These are phyloP conservation scores for Potorous gilbertii DNA, from an alignment of 2,797 vertebrate genomes.

Conservation along the genomic window DNA sequence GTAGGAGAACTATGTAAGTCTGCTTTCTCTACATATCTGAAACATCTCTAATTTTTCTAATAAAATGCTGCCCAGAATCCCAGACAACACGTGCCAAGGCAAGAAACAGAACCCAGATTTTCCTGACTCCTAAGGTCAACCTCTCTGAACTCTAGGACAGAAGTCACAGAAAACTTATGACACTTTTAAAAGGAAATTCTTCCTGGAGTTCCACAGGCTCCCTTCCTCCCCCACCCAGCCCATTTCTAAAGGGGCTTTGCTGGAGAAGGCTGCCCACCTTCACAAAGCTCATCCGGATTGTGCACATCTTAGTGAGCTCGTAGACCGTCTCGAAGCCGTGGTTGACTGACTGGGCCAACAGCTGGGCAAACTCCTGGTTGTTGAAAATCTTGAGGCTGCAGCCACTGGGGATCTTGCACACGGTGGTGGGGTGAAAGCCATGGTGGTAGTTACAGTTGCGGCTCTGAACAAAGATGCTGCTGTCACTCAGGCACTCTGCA, in stretches of 20 bases:
- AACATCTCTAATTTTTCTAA: not conserved
- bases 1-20: not conserved
- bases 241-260: not conserved
- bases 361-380: slow-evolving; percentile 97
- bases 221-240: not conserved
- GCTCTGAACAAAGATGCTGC: slow-evolving; percentile 98
- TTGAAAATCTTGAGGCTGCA: slow-evolving; percentile 98
- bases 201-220: not conserved
- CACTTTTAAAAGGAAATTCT: not conserved
- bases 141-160: not conserved
- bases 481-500: slow-evolving; percentile 96
- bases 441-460: slow-evolving; percentile 99
- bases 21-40: not conserved
- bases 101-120: not conserved
- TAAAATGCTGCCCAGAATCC: not conserved
- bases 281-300: slow-evolving; percentile 98
- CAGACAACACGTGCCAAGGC: not conserved
- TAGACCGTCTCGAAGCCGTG: slow-evolving; percentile 98
- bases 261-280: slow-evolving; percentile 86
- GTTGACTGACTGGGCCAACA: slow-evolving; percentile 97
- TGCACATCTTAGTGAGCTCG: slow-evolving; percentile 99
- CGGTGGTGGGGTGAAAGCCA: slow-evolving; percentile 96
- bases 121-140: not conserved
- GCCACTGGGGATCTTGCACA: slow-evolving; percentile 97
- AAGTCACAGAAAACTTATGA: not conserved